phyloP scores from a whole-genome alignment of 2,113 vertebrate species.

The Rhinopomastus cyanomelas region DNA sequence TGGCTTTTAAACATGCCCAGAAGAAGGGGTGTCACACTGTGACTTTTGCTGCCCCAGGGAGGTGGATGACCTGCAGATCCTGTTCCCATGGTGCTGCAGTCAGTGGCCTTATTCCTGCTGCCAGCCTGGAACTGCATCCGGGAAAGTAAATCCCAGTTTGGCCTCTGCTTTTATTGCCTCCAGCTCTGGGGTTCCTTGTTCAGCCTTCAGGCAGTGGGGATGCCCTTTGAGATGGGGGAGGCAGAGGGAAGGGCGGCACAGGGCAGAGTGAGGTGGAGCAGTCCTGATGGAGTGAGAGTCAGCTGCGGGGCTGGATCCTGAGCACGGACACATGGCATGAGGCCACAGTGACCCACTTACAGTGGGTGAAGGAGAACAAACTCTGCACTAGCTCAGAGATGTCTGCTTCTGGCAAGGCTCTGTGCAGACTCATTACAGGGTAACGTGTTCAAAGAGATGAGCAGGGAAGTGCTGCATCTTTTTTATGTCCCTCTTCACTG shows the following conservation, averaged over 20 bases:
- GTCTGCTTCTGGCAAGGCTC: background rate
- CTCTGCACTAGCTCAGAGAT: background rate
- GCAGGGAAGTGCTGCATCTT: background rate
- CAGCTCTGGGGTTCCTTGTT: background rate
- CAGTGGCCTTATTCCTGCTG: accelerated
- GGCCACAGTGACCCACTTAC: background rate
- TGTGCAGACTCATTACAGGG: background rate
- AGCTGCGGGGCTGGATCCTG: background rate
- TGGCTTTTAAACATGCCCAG: no score
- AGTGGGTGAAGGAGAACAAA: background rate
- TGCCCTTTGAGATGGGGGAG: background rate
- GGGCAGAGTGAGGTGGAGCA: background rate
- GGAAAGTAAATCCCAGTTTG: background rate
- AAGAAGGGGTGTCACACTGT: background rate
- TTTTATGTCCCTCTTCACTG: background rate
- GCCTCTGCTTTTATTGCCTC: background rate
- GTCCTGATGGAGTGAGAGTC: background rate
- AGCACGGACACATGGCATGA: accelerated
- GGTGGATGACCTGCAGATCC: background rate
- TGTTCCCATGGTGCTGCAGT: accelerated
- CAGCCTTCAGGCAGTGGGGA: background rate
- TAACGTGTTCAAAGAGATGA: background rate
- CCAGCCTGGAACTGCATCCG: background rate
- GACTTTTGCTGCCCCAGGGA: background rate
- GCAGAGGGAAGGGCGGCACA: no score